Percentiles rank a stretch among this genome's conserved stretches.
Conservation (phyloP, 2,888 invertebrate genomes). For the Melanchra persicariae region DNA sequence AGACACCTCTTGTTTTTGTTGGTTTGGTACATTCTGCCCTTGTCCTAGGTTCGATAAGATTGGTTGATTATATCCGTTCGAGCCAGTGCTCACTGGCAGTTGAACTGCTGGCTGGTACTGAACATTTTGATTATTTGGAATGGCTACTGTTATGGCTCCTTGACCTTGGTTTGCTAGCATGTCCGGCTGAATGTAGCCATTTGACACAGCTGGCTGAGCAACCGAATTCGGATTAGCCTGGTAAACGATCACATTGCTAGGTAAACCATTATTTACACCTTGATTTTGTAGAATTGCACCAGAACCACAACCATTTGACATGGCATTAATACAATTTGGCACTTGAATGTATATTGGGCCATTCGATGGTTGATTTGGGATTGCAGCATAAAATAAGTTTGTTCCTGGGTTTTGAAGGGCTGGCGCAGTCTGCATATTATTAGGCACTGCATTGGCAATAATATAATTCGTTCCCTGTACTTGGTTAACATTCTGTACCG, state of each 20-base stretch:
- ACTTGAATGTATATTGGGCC: slow-evolving; percentile 45
- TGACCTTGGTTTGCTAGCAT: slow-evolving; percentile 16
- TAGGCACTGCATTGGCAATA: slow-evolving; percentile 34
- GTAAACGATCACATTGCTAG: slow-evolving; percentile 27
- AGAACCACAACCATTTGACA: slow-evolving; percentile 24
- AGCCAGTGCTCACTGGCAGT: slow-evolving; percentile 10
- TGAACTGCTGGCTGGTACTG: slow-evolving; percentile 11
- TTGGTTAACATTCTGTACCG: slow-evolving; percentile 38
- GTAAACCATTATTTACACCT: slow-evolving; percentile 38
- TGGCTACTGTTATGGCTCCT: slow-evolving; percentile 8
- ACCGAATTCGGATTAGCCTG: slow-evolving; percentile 25
- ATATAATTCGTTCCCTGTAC: slow-evolving; percentile 24
- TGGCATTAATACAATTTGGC: slow-evolving; percentile 36
- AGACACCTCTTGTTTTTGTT: slow-evolving; percentile 4
- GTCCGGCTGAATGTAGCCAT: slow-evolving; percentile 24
- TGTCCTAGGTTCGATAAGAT: slow-evolving; percentile 7
- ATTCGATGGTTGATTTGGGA: slow-evolving; percentile 42
- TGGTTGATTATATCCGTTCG: slow-evolving; percentile 37
- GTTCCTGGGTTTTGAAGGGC: slow-evolving; percentile 23
- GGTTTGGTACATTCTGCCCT: slow-evolving; percentile 16
- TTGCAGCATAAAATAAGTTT: slow-evolving; percentile 40
- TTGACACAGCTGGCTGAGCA: slow-evolving; percentile 17
- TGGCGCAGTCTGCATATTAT: slow-evolving; percentile 22
- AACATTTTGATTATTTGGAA: slow-evolving; percentile 44
- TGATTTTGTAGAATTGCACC: slow-evolving; percentile 14